Conservation (phyloP, 2,888 invertebrate species). For the Trilocha varians region DNA sequence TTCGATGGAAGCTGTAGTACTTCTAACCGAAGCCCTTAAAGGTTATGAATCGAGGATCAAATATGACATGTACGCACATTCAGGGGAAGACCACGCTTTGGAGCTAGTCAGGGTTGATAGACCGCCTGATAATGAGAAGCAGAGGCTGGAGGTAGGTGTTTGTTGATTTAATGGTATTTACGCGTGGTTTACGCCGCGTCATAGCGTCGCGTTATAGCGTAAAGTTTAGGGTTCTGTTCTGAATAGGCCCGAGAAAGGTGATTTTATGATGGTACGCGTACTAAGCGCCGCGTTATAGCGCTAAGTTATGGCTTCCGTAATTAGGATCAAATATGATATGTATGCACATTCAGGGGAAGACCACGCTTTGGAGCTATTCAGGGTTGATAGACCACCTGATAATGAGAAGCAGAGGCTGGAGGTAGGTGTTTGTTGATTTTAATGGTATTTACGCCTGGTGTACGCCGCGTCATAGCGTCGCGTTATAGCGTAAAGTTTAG, state of each 20-base stretch:
- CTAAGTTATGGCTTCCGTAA: too few relatives aligned
- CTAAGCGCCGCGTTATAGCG: too few relatives aligned
- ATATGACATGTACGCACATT: constrained; percentile 95
- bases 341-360: constrained; percentile 96
- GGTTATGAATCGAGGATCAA: constrained; percentile 91
- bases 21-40: constrained; percentile 92
- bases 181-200: too few relatives aligned
- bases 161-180: neutral
- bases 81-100: constrained; percentile 88
- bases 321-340: constrained; percentile 93
- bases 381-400: constrained; percentile 80
- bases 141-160: constrained; percentile 81
- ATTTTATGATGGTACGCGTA: too few relatives aligned
- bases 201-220: too few relatives aligned
- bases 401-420: constrained; percentile 91
- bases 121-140: constrained; percentile 90
- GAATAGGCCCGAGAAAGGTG: too few relatives aligned
- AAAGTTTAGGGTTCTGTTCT: too few relatives aligned
- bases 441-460: too few relatives aligned
- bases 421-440: too few relatives aligned
- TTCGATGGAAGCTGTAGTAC: constrained; percentile 89
- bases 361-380: constrained; percentile 79
- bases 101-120: constrained; percentile 78
- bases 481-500: too few relatives aligned
- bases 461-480: too few relatives aligned